Evolutionary conservation across 2,797 vertebrate genomes (phyloP).

Genomic region (Leucoraja ocellata): DNA sequence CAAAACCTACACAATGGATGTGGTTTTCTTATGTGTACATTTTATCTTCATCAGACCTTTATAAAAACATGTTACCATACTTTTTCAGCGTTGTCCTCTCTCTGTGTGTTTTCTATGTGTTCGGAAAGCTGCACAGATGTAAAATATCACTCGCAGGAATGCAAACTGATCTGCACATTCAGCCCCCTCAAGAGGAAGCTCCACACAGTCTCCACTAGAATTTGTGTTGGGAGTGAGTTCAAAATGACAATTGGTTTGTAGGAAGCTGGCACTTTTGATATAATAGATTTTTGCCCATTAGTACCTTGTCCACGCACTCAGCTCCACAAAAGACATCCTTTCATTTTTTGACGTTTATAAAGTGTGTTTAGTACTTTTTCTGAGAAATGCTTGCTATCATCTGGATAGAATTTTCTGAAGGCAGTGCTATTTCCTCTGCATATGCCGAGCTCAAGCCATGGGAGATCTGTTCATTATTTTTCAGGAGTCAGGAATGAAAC

Average conservation of each 20-base stretch:
- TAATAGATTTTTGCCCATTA: conserved; percentile 14
- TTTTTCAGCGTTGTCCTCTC: neutral
- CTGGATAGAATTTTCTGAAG: conserved; percentile 60
- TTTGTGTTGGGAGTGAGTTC: neutral
- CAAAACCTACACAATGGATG: neutral
- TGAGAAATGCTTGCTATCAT: conserved; percentile 53
- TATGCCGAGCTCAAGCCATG: conserved; percentile 53
- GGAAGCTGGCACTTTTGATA: neutral
- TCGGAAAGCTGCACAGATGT: neutral
- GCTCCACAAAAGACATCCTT: conserved; percentile 10
- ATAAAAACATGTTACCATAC: neutral
- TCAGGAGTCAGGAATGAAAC: conserved; percentile 67
- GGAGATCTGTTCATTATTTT: conserved; percentile 60
- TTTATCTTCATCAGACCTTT: neutral
- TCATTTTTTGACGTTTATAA: conserved; percentile 15
- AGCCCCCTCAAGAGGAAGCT: neutral
- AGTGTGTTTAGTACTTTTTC: conserved; percentile 19
- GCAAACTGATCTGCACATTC: conserved; percentile 31
- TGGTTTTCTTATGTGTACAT: neutral
- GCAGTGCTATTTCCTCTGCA: conserved; percentile 60
- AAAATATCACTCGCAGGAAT: conserved; percentile 12
- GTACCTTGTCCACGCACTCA: neutral
- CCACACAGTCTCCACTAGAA: neutral
- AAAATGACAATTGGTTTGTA: conserved; percentile 2
- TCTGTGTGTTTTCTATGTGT: neutral